phyloP scores from a whole-genome alignment of 2,888 invertebrate genomes.

The Mesorhabditis sp. region DNA sequence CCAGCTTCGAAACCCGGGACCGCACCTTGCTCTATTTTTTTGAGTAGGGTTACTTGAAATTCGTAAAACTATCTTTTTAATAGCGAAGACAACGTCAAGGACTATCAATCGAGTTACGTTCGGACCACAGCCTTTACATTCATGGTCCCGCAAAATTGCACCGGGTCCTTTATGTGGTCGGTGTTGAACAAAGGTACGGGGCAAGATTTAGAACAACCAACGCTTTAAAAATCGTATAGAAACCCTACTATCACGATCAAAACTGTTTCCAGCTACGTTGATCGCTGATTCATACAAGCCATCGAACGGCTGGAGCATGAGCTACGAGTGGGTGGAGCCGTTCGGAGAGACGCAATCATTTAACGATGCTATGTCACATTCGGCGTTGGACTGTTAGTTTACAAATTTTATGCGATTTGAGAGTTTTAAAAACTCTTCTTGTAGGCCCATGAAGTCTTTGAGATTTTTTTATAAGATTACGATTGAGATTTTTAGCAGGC shows the following conservation, averaged over 20 bases:
- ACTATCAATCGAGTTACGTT: background rate
- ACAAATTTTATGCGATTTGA: no score
- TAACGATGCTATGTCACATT: background rate
- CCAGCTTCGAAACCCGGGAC: background rate
- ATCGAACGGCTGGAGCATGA: background rate
- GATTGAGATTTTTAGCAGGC: no score
- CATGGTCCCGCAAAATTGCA: background rate
- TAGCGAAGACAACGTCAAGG: background rate
- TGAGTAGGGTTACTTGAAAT: background rate
- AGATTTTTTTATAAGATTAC: no score
- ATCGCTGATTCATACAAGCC: conserved; percentile 1
- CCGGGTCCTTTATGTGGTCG: background rate
- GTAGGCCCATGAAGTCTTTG: no score
- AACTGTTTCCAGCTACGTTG: background rate
- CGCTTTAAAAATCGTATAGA: no score
- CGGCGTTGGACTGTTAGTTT: background rate
- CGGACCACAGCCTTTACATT: background rate
- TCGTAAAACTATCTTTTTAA: background rate
- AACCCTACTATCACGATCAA: no score
- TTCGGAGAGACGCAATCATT: background rate
- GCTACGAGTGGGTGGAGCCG: conserved; percentile 2
- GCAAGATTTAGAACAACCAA: no score
- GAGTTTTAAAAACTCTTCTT: no score
- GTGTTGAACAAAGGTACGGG: conserved; percentile 1
- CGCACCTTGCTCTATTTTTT: background rate